Evolutionary conservation across 2,888 invertebrate genomes (phyloP), one percentile per base, ranked within the genome.

Genomic region (Lasiommata megera): DNA sequence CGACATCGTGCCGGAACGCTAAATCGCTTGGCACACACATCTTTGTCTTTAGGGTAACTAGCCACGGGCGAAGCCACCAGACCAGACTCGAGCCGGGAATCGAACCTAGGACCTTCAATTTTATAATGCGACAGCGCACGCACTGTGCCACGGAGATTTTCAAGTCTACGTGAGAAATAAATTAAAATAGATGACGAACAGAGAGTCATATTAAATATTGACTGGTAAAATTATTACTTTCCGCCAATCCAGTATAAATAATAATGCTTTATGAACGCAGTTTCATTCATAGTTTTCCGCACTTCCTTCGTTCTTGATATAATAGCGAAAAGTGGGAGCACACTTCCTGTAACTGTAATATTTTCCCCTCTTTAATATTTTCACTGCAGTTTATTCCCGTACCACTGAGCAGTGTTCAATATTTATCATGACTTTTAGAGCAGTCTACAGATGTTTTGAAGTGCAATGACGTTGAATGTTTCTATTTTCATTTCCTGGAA

Each of bases 311-410:
- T 48, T 58, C 56, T 56, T 56, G 56, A 59, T 59, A 56, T 59
- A 56, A 61, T 52, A 57, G 51, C 46, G 62, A 43, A 51, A 59
- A 59, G 47, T 62, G 54, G 54, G 47, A 44, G 46, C 56, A 54
- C 48, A 54, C 56, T 62, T 60, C 54, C 54, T 52, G 62, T 54
- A 59, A 58, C n/a, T n/a, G n/a, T n/a, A n/a, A n/a, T n/a, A n/a
- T 38, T 41, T 51, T 40, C 44, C 51, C 40, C 54, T 50, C 56
- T 51, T 56, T 54, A 54, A 56, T 43, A 52, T 60, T 54, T 62
- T 54, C 57, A 44, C 40, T 59, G 58, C 55, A 51, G 56, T 62
- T 60, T 61, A 62, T 58, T 58, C 50, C 52, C 53, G 48, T 60
- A 37, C 56, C 56, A 44, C 29, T 56, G 55, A 50, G 46, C 59